Evolutionary conservation across 2,797 vertebrate genomes (phyloP).

Genomic region (Ciconia nigra): DNA sequence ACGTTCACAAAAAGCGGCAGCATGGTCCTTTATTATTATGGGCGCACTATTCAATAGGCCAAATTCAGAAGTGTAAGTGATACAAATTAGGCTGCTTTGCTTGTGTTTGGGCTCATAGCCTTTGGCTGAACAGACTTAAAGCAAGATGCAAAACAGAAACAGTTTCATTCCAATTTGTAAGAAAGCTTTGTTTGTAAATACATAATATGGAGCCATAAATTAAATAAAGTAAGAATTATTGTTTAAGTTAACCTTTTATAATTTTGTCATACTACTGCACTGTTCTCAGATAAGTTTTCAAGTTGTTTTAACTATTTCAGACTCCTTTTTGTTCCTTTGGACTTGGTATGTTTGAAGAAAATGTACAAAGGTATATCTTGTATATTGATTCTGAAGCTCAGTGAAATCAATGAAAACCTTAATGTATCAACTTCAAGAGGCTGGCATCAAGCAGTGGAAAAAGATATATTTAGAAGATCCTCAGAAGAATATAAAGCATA

Average conservation of each 20-base stretch:
- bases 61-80: background rate
- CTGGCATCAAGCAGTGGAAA: background rate
- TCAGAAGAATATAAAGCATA: slow-evolving; percentile 12
- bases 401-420: slow-evolving; percentile 54
- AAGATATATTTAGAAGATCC: slow-evolving; percentile 24
- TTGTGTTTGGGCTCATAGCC: background rate
- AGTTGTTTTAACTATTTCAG: slow-evolving; percentile 31
- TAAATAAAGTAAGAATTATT: slow-evolving; percentile 6
- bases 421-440: slow-evolving; percentile 41
- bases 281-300: background rate
- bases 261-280: background rate
- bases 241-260: background rate
- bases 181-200: background rate
- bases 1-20: background rate
- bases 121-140: background rate
- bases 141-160: slow-evolving; percentile 34
- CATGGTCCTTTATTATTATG: background rate
- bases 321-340: background rate
- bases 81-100: background rate
- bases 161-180: slow-evolving; percentile 10
- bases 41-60: background rate
- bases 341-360: slow-evolving; percentile 22
- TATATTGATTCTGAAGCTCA: slow-evolving; percentile 51
- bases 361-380: slow-evolving; percentile 35
- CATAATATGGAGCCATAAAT: slow-evolving; percentile 1